These are phyloP conservation scores for Drosophila barbarae DNA, from an alignment of 2,888 invertebrate genomes.

Conservation along the genomic window DNA sequence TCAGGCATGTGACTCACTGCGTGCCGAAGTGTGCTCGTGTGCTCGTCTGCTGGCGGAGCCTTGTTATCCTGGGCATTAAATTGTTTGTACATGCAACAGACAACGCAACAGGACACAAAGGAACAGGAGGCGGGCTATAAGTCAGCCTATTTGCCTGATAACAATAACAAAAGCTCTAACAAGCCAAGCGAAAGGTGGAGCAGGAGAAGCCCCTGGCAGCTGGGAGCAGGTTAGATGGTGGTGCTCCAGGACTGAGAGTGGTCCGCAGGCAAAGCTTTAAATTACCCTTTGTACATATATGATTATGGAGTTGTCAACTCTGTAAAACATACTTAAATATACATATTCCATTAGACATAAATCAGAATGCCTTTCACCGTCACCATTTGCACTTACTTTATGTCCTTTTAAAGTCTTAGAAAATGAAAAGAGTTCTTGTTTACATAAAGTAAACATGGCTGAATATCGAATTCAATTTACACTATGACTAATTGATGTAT, in stretches of 20 bases:
- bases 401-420: background rate
- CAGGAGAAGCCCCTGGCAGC: slow-evolving; percentile 2
- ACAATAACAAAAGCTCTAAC: slow-evolving; percentile 56
- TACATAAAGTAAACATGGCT: background rate
- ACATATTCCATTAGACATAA: slow-evolving; percentile 9
- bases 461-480: background rate
- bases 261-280: slow-evolving; percentile 15
- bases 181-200: slow-evolving; percentile 16
- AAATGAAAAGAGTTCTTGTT: background rate
- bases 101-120: slow-evolving; percentile 28
- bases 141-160: slow-evolving; percentile 58
- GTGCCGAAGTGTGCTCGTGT: slow-evolving; percentile 36
- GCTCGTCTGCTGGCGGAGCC: slow-evolving; percentile 29
- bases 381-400: background rate
- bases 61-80: slow-evolving; percentile 68
- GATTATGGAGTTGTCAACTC: slow-evolving; percentile 8
- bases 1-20: slow-evolving; percentile 40
- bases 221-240: slow-evolving; percentile 6
- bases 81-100: slow-evolving; percentile 60
- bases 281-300: slow-evolving; percentile 17
- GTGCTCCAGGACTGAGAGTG: background rate
- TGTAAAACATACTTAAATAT: slow-evolving; percentile 3
- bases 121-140: slow-evolving; percentile 36
- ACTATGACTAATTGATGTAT: background rate
- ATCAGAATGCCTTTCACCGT: slow-evolving; percentile 1